Conservation (phyloP, 2,888 invertebrate species). For the Phengaris alcon region DNA sequence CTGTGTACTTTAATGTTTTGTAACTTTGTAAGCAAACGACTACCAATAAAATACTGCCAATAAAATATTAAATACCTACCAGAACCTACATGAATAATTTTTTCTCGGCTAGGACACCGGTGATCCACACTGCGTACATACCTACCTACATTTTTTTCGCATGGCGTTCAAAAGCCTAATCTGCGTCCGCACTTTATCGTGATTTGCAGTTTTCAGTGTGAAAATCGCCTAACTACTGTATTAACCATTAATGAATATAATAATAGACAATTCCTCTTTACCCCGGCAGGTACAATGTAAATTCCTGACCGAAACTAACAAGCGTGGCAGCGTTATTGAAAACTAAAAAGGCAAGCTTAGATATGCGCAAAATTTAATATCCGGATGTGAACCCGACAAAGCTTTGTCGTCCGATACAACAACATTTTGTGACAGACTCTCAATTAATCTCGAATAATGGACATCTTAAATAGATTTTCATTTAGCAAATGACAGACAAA, state of each 20-base stretch:
- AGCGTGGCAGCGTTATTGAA: slow-evolving; percentile 14
- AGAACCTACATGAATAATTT: too few species aligned
- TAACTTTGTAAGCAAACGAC: too few species aligned
- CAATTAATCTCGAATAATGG: slow-evolving; percentile 22
- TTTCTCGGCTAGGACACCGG: too few species aligned
- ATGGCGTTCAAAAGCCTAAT: too few species aligned
- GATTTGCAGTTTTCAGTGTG: too few species aligned
- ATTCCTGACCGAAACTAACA: slow-evolving; percentile 15
- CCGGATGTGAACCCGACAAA: slow-evolving; percentile 37
- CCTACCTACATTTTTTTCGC: too few species aligned
- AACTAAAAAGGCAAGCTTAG: slow-evolving; percentile 29
- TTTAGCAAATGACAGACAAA: not conserved
- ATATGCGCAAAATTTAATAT: slow-evolving; percentile 45
- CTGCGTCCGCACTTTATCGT: too few species aligned
- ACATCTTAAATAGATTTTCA: slow-evolving; percentile 20
- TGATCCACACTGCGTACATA: too few species aligned
- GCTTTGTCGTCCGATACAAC: slow-evolving; percentile 36
- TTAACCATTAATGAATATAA: not conserved
- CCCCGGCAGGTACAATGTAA: slow-evolving; percentile 9
- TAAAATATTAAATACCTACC: too few species aligned
- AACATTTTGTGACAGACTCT: slow-evolving; percentile 18
- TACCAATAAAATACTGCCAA: too few species aligned
- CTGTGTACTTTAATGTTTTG: too few species aligned
- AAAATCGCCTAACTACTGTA: too few species aligned
- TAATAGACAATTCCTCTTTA: not conserved